Conservation (phyloP, 1,140 invertebrate genomes). For the Drosophila sucinea region DNA sequence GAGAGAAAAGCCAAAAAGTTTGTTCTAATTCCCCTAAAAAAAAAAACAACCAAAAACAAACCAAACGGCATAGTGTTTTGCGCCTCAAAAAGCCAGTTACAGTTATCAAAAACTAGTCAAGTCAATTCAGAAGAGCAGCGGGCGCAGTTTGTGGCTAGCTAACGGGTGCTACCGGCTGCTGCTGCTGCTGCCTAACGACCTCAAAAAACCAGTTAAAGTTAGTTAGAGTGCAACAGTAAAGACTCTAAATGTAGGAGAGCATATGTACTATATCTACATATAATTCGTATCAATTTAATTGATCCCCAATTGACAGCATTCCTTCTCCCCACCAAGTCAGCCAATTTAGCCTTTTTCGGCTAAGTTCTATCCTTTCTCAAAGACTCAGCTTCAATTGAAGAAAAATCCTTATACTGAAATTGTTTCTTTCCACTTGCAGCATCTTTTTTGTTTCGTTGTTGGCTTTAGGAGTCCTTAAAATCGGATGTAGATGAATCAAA, state of each 20-base stretch:
- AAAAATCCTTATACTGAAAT: too few relatives aligned
- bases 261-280: too few relatives aligned
- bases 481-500: too few relatives aligned
- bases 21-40: constrained; percentile 52
- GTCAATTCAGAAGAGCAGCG: constrained; percentile 8
- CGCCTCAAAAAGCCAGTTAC: constrained; percentile 32
- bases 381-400: too few relatives aligned
- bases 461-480: too few relatives aligned
- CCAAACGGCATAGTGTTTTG: constrained; percentile 37
- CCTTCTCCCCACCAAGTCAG: too few relatives aligned
- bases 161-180: constrained; percentile 20
- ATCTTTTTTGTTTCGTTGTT: too few relatives aligned
- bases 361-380: too few relatives aligned
- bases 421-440: too few relatives aligned
- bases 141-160: constrained; percentile 9
- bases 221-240: constrained; percentile 16
- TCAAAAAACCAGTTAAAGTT: constrained; percentile 52
- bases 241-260: background rate
- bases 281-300: too few relatives aligned
- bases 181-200: constrained; percentile 46
- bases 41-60: background rate
- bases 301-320: too few relatives aligned
- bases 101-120: constrained; percentile 41
- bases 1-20: constrained; percentile 30
- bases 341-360: too few relatives aligned